These are phyloP conservation scores for Halictus ligatus DNA, from an alignment of 2,888 invertebrate genomes.

Conservation along the genomic window DNA sequence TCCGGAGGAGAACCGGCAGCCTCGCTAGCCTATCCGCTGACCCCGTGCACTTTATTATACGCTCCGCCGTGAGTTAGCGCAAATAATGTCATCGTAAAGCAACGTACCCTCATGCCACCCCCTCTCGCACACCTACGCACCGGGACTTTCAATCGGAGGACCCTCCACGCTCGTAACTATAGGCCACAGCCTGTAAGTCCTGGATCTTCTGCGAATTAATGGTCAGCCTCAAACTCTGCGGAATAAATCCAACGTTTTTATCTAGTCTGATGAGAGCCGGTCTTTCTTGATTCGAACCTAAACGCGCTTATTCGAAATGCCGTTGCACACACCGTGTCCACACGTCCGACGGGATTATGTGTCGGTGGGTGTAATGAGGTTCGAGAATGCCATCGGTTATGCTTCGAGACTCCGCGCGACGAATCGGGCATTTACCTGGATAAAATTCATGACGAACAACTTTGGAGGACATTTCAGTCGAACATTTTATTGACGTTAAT, in stretches of 20 bases:
- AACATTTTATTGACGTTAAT: background rate
- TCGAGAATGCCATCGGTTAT: background rate
- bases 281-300: slow-evolving; percentile 1
- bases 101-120: slow-evolving; percentile 70
- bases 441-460: background rate
- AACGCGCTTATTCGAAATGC: background rate
- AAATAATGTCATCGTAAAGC: slow-evolving; percentile 83
- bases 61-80: slow-evolving; percentile 77
- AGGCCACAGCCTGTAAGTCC: slow-evolving; percentile 36
- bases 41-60: slow-evolving; percentile 80
- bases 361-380: background rate
- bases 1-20: background rate
- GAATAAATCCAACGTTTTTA: slow-evolving; percentile 68
- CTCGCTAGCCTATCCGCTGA: slow-evolving; percentile 74
- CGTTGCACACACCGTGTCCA: background rate
- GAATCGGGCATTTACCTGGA: background rate
- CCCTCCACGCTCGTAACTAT: slow-evolving; percentile 65
- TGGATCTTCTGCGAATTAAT: slow-evolving; percentile 62
- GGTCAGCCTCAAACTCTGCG: slow-evolving; percentile 60
- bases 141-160: slow-evolving; percentile 47
- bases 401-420: background rate
- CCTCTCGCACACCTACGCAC: slow-evolving; percentile 63
- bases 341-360: background rate
- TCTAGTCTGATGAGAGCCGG: background rate
- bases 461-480: background rate